phyloP scores from a whole-genome alignment of 2,888 invertebrate species.

The Omphaloscelis lunosa region DNA sequence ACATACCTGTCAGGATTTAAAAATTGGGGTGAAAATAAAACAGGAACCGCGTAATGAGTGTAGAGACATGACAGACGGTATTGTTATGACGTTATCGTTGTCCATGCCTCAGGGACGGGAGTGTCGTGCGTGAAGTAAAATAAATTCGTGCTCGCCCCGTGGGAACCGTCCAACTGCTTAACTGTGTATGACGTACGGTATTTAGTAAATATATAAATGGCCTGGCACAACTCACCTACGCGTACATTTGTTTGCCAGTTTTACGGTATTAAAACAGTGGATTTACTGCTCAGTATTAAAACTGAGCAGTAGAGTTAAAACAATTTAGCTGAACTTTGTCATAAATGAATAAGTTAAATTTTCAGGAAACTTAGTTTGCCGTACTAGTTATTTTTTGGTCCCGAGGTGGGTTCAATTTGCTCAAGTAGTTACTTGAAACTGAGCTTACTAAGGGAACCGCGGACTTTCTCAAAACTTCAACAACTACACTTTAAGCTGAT shows the following conservation, averaged over 20 bases:
- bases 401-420: conserved; percentile 22
- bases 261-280: conserved; percentile 13
- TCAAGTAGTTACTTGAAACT: conserved; percentile 36
- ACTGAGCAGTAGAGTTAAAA: conserved; percentile 2
- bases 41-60: conserved; percentile 46
- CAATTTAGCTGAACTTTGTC: conserved; percentile 12
- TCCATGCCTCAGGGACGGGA: conserved; percentile 33
- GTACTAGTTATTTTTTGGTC: conserved; percentile 26
- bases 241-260: conserved; percentile 23
- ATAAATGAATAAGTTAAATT: conserved; percentile 26
- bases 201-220: conserved; percentile 49
- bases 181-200: conserved; percentile 44
- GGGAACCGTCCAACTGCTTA: conserved; percentile 51
- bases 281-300: conserved; percentile 17
- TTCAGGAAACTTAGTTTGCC: conserved; percentile 20
- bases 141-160: conserved; percentile 52
- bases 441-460: conserved; percentile 42
- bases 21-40: conserved; percentile 25
- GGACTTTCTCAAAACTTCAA: conserved; percentile 39
- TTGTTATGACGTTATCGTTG: conserved; percentile 53
- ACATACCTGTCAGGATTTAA: conserved; percentile 1
- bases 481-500: conserved; percentile 37
- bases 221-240: conserved; percentile 22
- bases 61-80: conserved; percentile 36
- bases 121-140: conserved; percentile 52